Base-by-base conservation (phyloP, 2,113 vertebrate species). In the Plectropomus leopardus region DNA sequence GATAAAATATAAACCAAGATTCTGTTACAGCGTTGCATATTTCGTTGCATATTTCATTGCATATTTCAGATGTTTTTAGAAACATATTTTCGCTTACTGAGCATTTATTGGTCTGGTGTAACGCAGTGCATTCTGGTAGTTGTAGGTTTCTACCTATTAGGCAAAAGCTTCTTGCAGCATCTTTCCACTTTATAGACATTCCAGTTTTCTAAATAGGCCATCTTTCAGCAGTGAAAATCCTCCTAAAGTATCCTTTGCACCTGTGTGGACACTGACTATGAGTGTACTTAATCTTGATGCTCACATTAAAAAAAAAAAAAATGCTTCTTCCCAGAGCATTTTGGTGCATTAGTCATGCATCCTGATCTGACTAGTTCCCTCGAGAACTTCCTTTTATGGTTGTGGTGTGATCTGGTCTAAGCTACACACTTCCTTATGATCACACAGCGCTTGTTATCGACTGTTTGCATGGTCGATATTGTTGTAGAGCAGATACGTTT, bases 371-470 rank as follows among this genome's bases (percentile, higher is more conserved):
- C 63, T 1, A 28, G 40, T 55, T 83, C 83, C 76, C 80, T 19
- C 5, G 77, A 86, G 87, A 66, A 60, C 40, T 70, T 75, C 72
- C 44, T 76, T 75, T 65, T 45, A 57, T 76, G 72, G 71, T 64
- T 58, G 66, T 26, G 72, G 59, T 82, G 80, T 80, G 83, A 89
- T 85, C 78, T 17, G 30, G 76, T 59, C 76, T 76, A 78, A 74
- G 79, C 78, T 53, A 6, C 69, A 54, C 82, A 61, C 80, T 80
- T 84, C 50, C 80, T 40, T 76, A 1, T 70, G 88, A 91, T 88
- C 82, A 85, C 81, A 90, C 81, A 82, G 53, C 82, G 32, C 65
- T 81, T 81, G 78, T 76, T 87, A 84, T 86, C 60, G 71, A 89
- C 88, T 80, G 80, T 50, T 51, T 58, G 78, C 48, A 4, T 2